Percentiles rank a stretch among this genome's conserved stretches.
These are phyloP conservation scores for Notodonta dromedarius DNA, from an alignment of 2,888 invertebrate genomes.

Conservation along the genomic window DNA sequence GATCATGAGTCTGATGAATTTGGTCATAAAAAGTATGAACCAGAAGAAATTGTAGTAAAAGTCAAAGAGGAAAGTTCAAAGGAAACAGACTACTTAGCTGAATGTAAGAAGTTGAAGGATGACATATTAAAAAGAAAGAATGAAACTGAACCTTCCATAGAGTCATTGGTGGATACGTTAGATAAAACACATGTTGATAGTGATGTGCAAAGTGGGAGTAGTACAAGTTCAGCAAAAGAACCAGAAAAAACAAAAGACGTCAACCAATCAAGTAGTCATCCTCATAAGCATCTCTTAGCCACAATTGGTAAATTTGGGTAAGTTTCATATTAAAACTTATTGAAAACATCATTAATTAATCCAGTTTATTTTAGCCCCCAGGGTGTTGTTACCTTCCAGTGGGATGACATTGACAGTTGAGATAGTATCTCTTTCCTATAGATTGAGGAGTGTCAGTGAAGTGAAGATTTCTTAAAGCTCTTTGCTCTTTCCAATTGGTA, in stretches of 20 bases:
- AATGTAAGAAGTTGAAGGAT: slow-evolving; percentile 71
- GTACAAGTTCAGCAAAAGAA: slow-evolving; percentile 11
- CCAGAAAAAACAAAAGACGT: slow-evolving; percentile 5
- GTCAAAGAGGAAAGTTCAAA: slow-evolving; percentile 47
- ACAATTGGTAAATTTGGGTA: slow-evolving; percentile 87
- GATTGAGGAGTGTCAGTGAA: too few species aligned
- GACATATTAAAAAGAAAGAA: slow-evolving; percentile 65
- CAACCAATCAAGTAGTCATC: slow-evolving; percentile 45
- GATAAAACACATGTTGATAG: slow-evolving; percentile 64
- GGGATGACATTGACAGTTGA: too few species aligned
- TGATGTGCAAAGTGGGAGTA: slow-evolving; percentile 20
- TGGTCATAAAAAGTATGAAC: slow-evolving; percentile 77
- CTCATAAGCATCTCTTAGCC: slow-evolving; percentile 85
- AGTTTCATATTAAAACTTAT: slow-evolving; percentile 32
- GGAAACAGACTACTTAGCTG: slow-evolving; percentile 63
- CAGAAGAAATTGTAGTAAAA: slow-evolving; percentile 66
- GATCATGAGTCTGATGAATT: slow-evolving; percentile 75
- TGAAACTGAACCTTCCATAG: slow-evolving; percentile 60
- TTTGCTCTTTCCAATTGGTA: too few species aligned
- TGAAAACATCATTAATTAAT: too few species aligned
- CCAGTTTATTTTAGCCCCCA: too few species aligned
- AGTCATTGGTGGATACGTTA: slow-evolving; percentile 66
- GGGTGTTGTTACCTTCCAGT: too few species aligned
- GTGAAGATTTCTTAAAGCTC: too few species aligned
- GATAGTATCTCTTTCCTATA: too few species aligned